phyloP scores from a whole-genome alignment of 1,140 invertebrate species.

The Musca domestica region DNA sequence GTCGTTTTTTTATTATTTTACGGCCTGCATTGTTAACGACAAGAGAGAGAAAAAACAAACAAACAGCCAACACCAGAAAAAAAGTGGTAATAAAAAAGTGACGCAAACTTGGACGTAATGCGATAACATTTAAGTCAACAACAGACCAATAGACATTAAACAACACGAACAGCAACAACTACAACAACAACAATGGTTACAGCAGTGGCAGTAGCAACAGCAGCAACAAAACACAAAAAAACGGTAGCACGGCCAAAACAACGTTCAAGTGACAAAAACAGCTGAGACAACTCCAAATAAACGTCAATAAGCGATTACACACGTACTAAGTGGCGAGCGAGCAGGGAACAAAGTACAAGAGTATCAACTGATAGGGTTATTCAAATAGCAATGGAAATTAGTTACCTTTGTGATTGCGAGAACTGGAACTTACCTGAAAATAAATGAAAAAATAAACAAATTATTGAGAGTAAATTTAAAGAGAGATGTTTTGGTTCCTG shows the following conservation, averaged over 20 bases:
- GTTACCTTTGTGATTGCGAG: no score
- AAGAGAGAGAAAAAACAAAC: not conserved
- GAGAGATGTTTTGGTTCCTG: no score
- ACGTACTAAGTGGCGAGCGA: no score
- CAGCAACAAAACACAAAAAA: not conserved
- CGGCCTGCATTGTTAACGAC: not conserved
- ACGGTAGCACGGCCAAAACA: not conserved
- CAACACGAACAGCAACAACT: not conserved
- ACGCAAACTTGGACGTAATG: conserved; percentile 17
- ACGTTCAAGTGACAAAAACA: conserved; percentile 15
- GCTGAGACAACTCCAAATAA: conserved; percentile 13
- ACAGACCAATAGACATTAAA: conserved; percentile 14
- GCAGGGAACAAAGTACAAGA: no score
- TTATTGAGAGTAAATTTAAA: no score
- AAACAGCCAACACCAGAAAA: not conserved
- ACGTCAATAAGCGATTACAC: conserved; percentile 1
- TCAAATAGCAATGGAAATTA: no score
- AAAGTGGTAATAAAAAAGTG: conserved; percentile 5
- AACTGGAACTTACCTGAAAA: no score
- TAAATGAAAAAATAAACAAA: no score
- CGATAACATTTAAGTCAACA: conserved; percentile 15
- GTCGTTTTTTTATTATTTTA: no score
- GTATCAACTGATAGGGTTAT: no score
- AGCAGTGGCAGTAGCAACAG: not conserved
- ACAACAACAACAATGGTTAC: conserved; percentile 4